phyloP scores from a whole-genome alignment of 2,888 invertebrate species.

The Morpho achilles region DNA sequence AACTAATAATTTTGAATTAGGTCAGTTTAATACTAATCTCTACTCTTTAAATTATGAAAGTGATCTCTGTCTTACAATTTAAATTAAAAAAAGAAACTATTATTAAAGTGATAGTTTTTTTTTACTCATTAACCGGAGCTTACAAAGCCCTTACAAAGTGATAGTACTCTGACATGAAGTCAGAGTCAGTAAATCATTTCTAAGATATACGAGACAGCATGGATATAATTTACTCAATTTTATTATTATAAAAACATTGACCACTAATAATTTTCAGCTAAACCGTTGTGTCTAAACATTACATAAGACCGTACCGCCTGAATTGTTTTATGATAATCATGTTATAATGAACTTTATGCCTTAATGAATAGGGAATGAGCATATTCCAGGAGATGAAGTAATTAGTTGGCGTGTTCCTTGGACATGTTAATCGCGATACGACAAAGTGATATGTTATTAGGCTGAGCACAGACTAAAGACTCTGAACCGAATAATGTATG shows the following conservation, averaged over 20 bases:
- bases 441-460: constrained; percentile 45
- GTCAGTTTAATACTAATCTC: too few species aligned
- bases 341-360: constrained; percentile 14
- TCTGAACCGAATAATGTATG: not conserved
- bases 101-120: too few species aligned
- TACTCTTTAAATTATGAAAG: too few species aligned
- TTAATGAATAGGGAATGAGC: constrained; percentile 3
- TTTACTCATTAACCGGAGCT: too few species aligned
- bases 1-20: too few species aligned
- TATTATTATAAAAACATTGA: constrained; percentile 14
- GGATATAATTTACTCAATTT: constrained; percentile 8
- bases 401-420: constrained; percentile 39
- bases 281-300: constrained; percentile 23
- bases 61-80: too few species aligned
- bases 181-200: constrained; percentile 5
- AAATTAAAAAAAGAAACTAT: too few species aligned
- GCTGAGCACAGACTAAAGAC: constrained; percentile 24
- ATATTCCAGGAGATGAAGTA: constrained; percentile 17
- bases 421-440: constrained; percentile 56
- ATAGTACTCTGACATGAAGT: not conserved
- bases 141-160: too few species aligned
- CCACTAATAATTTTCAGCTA: constrained; percentile 14
- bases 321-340: not conserved
- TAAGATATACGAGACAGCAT: not conserved
- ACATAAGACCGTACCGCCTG: constrained; percentile 13